These are phyloP conservation scores for Pseudochromis fuscus DNA, from an alignment of 2,797 vertebrate species.

Conservation along the genomic window DNA sequence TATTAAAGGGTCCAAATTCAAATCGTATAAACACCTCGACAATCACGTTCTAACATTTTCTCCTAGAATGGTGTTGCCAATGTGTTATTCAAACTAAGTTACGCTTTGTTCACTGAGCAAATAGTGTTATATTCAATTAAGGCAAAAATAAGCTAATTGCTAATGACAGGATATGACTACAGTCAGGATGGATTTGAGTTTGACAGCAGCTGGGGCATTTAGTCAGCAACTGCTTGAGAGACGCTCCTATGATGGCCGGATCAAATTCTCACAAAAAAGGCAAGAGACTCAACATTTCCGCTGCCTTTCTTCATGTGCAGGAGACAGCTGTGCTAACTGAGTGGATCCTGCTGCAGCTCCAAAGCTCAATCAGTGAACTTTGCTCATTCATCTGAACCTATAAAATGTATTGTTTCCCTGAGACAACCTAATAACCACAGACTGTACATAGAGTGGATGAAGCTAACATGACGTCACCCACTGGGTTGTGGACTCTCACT, in stretches of 20 bases:
- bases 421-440: no score
- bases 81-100: conserved; percentile 10
- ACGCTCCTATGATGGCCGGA: conserved; percentile 16
- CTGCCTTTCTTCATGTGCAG: not conserved
- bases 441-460: no score
- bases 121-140: conserved; percentile 39
- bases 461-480: no score
- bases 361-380: conserved; percentile 2
- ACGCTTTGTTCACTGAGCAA: conserved; percentile 17
- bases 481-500: no score
- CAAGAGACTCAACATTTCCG: conserved; percentile 26
- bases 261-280: conserved; percentile 35
- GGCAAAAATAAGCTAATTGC: conserved; percentile 39
- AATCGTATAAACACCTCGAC: not conserved
- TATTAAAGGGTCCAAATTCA: conserved; percentile 3
- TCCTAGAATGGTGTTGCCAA: conserved; percentile 20
- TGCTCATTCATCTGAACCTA: not conserved
- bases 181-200: conserved; percentile 8
- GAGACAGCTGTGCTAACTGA: not conserved
- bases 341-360: not conserved
- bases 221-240: conserved; percentile 9
- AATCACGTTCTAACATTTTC: conserved; percentile 1
- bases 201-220: conserved; percentile 40
- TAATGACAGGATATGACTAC: conserved; percentile 35
- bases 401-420: not conserved